Conservation (phyloP, 2,113 vertebrate genomes). For the Cebidichthys violaceus region DNA sequence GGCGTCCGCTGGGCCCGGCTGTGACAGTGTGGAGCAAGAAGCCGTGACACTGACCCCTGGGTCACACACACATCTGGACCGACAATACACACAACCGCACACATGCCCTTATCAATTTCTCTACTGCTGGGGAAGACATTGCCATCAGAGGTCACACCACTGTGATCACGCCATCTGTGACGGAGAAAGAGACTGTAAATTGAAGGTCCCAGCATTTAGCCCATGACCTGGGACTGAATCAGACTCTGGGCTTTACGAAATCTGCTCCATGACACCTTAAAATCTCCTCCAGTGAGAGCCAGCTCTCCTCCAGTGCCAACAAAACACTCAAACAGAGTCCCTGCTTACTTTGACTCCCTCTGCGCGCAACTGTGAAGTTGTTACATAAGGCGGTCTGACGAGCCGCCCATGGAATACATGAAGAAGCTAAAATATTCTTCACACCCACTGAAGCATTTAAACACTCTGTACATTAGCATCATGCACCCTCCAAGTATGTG, state of each 20-base stretch:
- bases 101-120: constrained; percentile 24
- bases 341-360: constrained; percentile 11
- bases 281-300: constrained; percentile 42
- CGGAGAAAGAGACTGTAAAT: background rate
- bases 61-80: constrained; percentile 54
- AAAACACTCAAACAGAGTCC: constrained; percentile 12
- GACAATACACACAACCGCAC: background rate
- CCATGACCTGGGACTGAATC: constrained; percentile 37
- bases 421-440: background rate
- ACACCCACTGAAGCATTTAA: background rate
- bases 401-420: background rate
- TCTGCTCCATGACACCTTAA: constrained; percentile 63
- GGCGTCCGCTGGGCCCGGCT: constrained; percentile 21
- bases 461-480: background rate
- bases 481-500: background rate
- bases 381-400: constrained; percentile 21
- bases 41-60: constrained; percentile 50
- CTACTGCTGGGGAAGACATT: constrained; percentile 1
- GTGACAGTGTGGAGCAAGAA: constrained; percentile 26
- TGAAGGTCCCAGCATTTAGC: constrained; percentile 11
- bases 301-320: constrained; percentile 10
- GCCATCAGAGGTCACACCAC: constrained; percentile 4
- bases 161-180: background rate
- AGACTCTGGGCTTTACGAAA: constrained; percentile 22
- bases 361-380: constrained; percentile 19